Base-by-base conservation (phyloP, 2,888 invertebrate genomes). In the Drosophila stalkeri region DNA sequence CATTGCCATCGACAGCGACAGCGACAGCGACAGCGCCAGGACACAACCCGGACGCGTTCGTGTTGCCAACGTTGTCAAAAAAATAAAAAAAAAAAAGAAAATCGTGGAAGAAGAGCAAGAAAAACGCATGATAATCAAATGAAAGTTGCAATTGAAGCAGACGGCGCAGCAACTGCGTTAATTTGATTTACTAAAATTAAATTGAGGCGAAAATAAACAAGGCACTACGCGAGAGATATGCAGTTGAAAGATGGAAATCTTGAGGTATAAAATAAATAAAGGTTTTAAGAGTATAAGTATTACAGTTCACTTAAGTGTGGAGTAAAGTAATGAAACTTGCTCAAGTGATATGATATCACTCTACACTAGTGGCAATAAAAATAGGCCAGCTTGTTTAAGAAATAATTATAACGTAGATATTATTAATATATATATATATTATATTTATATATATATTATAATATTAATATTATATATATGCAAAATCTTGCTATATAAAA, bases 41-140 rank as follows among this genome's bases (percentile, higher is more conserved):
- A 18, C 35, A 31, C 14, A 16, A 16, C 47, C 47, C 12, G 51
- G 54, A 47, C 49, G 57, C 49, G 52, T 64, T 57, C 60, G 55
- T 51, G 41, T 68, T 52, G 55, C 61, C 37, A 59, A 37, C n/a
- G 43, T 33, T 74, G 69, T 61, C 60, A 9, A 63, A 64, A 49
- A 77, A 39, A n/a, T n/a, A n/a, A 2, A 7, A 14, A 61, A 51
- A 23, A 47, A 27, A n/a, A 47, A 27, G 5, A 1, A 11, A 16
- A n/a, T 3, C 5, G 27, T 27, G 0, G 0, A 27, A 27, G 27
- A 27, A 27, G 27, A 27, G 27, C 27, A 27, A 11, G 49, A 23
- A 51, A 51, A 62, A 52, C n/a, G n/a, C 51, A 18, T 41, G 63
- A 79, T 79, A 64, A 77, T 77, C 63, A 63, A 77, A 69, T 68